These are phyloP conservation scores for Ascidia mentula DNA, from an alignment of 23 tunicate species.

Conservation along the genomic window DNA sequence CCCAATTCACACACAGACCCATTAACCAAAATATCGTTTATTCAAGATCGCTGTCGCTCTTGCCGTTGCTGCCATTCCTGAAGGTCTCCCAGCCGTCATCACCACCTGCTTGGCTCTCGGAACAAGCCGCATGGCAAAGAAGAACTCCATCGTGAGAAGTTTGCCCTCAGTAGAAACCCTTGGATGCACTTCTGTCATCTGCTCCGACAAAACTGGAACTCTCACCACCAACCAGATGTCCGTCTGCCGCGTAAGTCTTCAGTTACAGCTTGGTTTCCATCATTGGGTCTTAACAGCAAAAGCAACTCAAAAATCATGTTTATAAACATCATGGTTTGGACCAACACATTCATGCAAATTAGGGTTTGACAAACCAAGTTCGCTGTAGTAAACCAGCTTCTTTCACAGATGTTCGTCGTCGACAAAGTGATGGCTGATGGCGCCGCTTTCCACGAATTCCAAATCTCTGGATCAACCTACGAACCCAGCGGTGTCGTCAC, in stretches of 20 bases:
- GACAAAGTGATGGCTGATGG: constrained; percentile 74
- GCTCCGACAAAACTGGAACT: constrained; percentile 99
- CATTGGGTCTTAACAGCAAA: too few relatives aligned
- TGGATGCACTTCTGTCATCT: constrained; percentile 99
- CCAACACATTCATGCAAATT: too few relatives aligned
- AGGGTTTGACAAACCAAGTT: too few relatives aligned
- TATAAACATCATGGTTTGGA: too few relatives aligned
- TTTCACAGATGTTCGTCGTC: constrained; percentile 67
- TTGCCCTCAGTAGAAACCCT: constrained; percentile 98
- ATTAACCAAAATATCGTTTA: not conserved
- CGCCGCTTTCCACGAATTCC: constrained; percentile 73
- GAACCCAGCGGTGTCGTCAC: constrained; percentile 94
- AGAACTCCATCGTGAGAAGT: constrained; percentile 98
- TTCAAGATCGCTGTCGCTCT: constrained; percentile 95
- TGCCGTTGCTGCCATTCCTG: constrained; percentile 99
- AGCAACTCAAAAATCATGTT: too few relatives aligned
- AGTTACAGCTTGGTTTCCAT: too few relatives aligned
- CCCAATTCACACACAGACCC: not conserved
- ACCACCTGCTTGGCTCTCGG: constrained; percentile 99
- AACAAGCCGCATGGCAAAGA: constrained; percentile 98
- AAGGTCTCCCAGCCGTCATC: constrained; percentile 99
- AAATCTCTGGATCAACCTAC: constrained; percentile 97
- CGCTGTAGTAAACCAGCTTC: too few relatives aligned
- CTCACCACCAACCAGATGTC: constrained; percentile 99
- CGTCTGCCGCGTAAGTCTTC: constrained; percentile 66